Evolutionary conservation across 2,888 invertebrate species (phyloP).

Genomic region (Ceratothoa steindachneri): DNA sequence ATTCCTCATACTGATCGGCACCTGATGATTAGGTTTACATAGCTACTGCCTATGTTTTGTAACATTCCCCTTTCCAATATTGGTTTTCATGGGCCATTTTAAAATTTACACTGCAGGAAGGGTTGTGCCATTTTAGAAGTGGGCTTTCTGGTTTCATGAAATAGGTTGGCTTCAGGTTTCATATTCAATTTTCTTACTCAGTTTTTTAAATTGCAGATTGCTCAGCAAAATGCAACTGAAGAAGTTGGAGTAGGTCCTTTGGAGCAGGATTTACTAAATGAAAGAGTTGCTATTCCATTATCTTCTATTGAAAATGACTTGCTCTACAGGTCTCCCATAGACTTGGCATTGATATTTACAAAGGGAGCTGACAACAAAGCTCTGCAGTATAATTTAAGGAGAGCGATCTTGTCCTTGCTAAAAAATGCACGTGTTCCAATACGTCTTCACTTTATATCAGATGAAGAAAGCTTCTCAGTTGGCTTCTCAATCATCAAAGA

Average conservation of each 20-base stretch:
- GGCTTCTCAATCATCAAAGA: conserved; percentile 25
- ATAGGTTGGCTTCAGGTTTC: too few relatives aligned
- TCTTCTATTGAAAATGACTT: conserved; percentile 29
- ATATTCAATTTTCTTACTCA: too few relatives aligned
- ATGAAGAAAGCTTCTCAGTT: conserved; percentile 37
- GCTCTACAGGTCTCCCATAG: conserved; percentile 33
- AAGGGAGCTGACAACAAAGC: conserved; percentile 25
- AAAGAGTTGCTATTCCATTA: conserved; percentile 19
- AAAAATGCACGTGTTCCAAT: conserved; percentile 25
- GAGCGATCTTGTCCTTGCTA: conserved; percentile 32
- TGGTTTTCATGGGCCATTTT: too few relatives aligned
- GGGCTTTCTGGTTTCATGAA: too few relatives aligned
- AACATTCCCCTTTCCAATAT: too few relatives aligned
- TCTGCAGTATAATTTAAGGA: conserved; percentile 28
- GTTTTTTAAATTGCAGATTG: too few relatives aligned
- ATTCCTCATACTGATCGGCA: too few relatives aligned
- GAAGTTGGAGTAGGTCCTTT: not conserved
- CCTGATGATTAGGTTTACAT: too few relatives aligned
- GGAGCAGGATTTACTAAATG: not conserved
- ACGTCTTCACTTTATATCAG: conserved; percentile 37
- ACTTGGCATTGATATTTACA: conserved; percentile 39
- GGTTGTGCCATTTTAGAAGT: too few relatives aligned
- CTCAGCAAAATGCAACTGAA: too few relatives aligned
- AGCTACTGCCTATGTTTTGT: too few relatives aligned
- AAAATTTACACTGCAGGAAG: too few relatives aligned